These are phyloP conservation scores for Phenacoccus solenopsis DNA, from an alignment of 1,140 invertebrate genomes.

Conservation along the genomic window DNA sequence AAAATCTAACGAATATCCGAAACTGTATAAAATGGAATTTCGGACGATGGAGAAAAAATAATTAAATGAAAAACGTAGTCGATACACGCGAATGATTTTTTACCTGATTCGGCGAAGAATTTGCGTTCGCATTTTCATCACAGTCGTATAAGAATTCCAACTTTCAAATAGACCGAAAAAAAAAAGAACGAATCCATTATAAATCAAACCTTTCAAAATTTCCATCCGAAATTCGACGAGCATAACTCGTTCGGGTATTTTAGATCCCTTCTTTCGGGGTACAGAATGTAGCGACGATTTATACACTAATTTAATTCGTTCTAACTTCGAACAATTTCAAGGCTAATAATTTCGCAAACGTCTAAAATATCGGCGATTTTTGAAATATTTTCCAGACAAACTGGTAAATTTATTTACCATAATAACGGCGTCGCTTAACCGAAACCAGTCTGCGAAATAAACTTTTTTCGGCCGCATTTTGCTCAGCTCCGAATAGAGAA, in stretches of 20 bases:
- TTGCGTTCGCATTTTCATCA: too few species aligned
- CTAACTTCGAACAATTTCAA: neutral
- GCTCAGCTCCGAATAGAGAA: neutral
- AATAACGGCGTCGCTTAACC: neutral
- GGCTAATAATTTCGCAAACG: neutral
- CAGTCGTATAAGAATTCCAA: too few species aligned
- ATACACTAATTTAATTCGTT: constrained; percentile 3
- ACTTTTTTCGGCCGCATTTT: neutral
- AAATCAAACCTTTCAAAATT: neutral
- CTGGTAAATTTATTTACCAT: neutral
- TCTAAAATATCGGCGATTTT: neutral
- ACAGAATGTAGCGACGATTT: neutral
- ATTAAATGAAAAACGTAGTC: too few species aligned
- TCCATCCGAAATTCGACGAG: neutral
- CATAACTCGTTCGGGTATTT: neutral
- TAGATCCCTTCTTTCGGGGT: too few species aligned
- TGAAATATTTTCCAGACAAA: neutral
- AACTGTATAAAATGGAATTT: too few species aligned
- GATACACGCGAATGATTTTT: too few species aligned
- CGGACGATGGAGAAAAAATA: too few species aligned
- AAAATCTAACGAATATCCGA: too few species aligned
- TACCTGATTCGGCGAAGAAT: too few species aligned
- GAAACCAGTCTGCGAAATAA: neutral
- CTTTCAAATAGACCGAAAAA: too few species aligned
- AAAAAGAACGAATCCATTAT: too few species aligned